Evolutionary conservation across 1,140 invertebrate genomes (phyloP).

Genomic region (Pachypsylla venusta): DNA sequence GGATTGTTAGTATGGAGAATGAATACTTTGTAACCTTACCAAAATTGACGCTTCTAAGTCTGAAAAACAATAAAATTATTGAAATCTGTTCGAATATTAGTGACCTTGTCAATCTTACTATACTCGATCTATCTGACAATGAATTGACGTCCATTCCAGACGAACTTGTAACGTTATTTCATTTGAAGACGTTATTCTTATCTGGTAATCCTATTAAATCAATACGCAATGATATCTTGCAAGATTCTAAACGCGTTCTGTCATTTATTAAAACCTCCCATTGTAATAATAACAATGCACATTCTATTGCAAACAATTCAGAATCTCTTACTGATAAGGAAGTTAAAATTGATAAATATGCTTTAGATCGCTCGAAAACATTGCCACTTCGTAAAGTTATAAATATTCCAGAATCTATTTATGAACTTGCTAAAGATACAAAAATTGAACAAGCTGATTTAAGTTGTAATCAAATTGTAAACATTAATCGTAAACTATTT

Average conservation of each 20-base stretch:
- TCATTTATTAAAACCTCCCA: constrained; percentile 5
- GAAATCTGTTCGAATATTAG: background rate
- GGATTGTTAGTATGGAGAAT: constrained; percentile 1
- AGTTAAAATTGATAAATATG: background rate
- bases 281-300: too few relatives aligned
- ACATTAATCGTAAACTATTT: background rate
- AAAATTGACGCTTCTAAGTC: background rate
- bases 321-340: background rate
- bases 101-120: background rate
- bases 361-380: background rate
- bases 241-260: background rate
- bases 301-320: too few relatives aligned
- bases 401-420: background rate
- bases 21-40: background rate
- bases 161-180: background rate
- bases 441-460: background rate
- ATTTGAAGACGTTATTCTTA: background rate
- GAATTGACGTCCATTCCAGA: background rate
- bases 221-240: constrained; percentile 5
- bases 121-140: constrained; percentile 3
- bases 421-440: background rate
- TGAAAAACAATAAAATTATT: background rate
- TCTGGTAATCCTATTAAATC: constrained; percentile 2
- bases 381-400: background rate
- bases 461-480: background rate